Evolutionary conservation across 2,888 invertebrate genomes (phyloP), one percentile per base, ranked within the genome.

Genomic region (Ptychoptera contaminata): DNA sequence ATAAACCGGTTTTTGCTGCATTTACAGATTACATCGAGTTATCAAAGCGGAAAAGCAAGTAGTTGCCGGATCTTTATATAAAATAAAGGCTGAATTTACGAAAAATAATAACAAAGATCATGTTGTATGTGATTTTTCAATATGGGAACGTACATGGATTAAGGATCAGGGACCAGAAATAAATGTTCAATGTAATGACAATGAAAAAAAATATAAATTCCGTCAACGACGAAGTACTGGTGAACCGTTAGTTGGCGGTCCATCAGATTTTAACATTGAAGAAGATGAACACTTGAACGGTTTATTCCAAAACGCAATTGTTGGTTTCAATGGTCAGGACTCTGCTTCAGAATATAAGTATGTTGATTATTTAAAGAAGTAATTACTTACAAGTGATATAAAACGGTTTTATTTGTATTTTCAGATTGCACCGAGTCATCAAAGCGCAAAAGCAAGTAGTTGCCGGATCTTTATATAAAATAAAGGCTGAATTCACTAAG

Each of bases 131-230:
- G n/a, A 9, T 32, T 32, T 32, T 32, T 7, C 32, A 32, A 65
- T 74, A 40, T 74, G 71, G 73, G 64, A 69, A 32, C 67, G 63
- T 34, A 69, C 72, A 8, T 76, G 76, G 76, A 36, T 69, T 16
- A 61, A 62, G 38, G 47, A 44, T 2, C 63, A 65, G 40, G 57
- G 64, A 32, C 60, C 64, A 46, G 53, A 61, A 38, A 62, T 69
- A 1, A 51, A 55, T 32, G 67, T 70, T 50, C 52, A 56, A 31
- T 60, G 55, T 42, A 54, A 54, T 12, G 46, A 32, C 9, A 32
- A 32, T 32, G 32, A 60, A 46, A 63, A 62, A 48, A 63, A 62
- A 46, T 55, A 53, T 44, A 55, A 52, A 30, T 55, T 67, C 50
- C 56, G 60, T 50, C 66, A 67, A 54, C 45, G 67, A 36, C 52